Evolutionary conservation across 2,113 vertebrate genomes (phyloP), one percentile per base, ranked within the genome.

Genomic region (Myotis lucifugus): DNA sequence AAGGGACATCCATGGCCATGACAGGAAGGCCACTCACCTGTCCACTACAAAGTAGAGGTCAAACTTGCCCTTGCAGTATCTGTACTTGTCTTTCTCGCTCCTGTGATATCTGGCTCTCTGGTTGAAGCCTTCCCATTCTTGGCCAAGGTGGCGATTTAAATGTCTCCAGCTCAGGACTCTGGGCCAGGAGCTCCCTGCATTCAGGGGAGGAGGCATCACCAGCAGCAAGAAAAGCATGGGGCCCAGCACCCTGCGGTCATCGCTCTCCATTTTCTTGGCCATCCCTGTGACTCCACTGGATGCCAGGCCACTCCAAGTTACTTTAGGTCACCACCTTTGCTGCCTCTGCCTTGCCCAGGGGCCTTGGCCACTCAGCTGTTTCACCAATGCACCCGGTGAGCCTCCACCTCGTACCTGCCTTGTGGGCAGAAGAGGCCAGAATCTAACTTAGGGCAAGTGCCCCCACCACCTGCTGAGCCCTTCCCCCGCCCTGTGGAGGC

Each of bases 31-130:
- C 98, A 99, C 99, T 99, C 98, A 99, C 99, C 99, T 99, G 97
- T 99, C 99, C 96, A 99, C 97, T 97, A 99, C 97, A 98, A 99
- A 99, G 97, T 99, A 99, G 97, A 99, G 98, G 98, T 99, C 99
- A 97, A 99, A 99, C 88, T 98, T 99, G 78, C 99, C 99, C 90
- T 99, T 98, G 97, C 99, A 99, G 92, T 98, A 98, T 93, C 97
- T 98, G 95, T 98, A 0, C 23, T 4, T 2, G 8, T 50, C 9
- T 76, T 94, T 78, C 64, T 92, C 76, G 84, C 94, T 84, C 34
- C 59, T 83, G 83, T 95, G 90, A 1, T 34, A 91, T n/a, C 83
- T 95, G 79, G 94, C 77, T 12, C 23, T n/a, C 23, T 66, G 61
- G 46, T 59, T 10, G 34, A 84, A 46, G 23, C 29, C 14, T 37